These are phyloP conservation scores for Megalonaias nervosa DNA, from an alignment of 1,140 invertebrate genomes.

Conservation along the genomic window DNA sequence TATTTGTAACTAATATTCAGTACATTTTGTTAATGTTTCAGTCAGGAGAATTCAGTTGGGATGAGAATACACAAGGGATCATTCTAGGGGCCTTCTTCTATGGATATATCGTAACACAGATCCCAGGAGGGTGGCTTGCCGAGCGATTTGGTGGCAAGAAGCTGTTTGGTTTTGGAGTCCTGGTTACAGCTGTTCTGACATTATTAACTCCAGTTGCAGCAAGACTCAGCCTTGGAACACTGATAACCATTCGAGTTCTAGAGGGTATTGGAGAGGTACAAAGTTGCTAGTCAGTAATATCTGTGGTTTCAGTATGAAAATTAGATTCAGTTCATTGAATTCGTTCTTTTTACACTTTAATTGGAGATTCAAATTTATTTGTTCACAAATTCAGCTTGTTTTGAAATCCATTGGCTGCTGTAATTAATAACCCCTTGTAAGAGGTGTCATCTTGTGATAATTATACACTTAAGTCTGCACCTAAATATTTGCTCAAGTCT, in stretches of 20 bases:
- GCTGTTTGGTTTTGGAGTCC: conserved; percentile 86
- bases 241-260: conserved; percentile 83
- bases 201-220: conserved; percentile 85
- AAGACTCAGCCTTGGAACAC: conserved; percentile 76
- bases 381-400: too few species aligned
- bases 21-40: conserved; percentile 5
- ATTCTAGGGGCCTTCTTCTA: conserved; percentile 91
- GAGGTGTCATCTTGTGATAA: too few species aligned
- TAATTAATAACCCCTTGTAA: too few species aligned
- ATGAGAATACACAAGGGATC: conserved; percentile 82
- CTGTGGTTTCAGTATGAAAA: too few species aligned
- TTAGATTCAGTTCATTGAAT: too few species aligned
- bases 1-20: too few species aligned
- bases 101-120: conserved; percentile 79
- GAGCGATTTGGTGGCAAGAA: conserved; percentile 85
- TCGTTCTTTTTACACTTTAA: too few species aligned
- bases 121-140: conserved; percentile 80
- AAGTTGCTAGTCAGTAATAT: too few species aligned
- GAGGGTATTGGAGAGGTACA: conserved; percentile 89
- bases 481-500: too few species aligned
- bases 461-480: too few species aligned
- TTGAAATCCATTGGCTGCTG: too few species aligned
- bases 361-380: too few species aligned
- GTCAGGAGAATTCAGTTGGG: conserved; percentile 84
- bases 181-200: conserved; percentile 84